phyloP scores from a whole-genome alignment of 2,113 vertebrate genomes.

The Ancistrus triradiatus region DNA sequence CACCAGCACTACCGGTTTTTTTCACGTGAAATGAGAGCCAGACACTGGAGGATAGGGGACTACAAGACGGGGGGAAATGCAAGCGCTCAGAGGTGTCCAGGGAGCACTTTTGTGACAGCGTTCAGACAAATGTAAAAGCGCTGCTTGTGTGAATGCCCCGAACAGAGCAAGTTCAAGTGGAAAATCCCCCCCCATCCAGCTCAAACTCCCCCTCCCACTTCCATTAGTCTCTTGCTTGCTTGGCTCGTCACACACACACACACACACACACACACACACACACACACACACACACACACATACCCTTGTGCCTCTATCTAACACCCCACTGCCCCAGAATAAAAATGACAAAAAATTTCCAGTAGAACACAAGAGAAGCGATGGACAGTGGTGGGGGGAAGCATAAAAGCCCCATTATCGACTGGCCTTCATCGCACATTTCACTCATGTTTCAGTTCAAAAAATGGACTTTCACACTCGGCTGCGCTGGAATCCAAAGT shows the following conservation, averaged over 20 bases:
- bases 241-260: slow-evolving; percentile 14
- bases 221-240: slow-evolving; percentile 40
- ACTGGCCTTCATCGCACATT: slow-evolving; percentile 80
- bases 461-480: slow-evolving; percentile 81
- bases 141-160: slow-evolving; percentile 58
- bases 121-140: slow-evolving; percentile 64
- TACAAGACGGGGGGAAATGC: slow-evolving; percentile 10
- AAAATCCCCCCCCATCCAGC: slow-evolving; percentile 53
- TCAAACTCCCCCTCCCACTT: slow-evolving; percentile 29
- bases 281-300: slow-evolving; percentile 21
- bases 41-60: slow-evolving; percentile 19
- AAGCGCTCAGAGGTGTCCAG: slow-evolving; percentile 18
- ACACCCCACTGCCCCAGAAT: slow-evolving; percentile 75
- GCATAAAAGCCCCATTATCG: slow-evolving; percentile 71
- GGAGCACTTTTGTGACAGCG: slow-evolving; percentile 57
- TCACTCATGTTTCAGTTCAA: slow-evolving; percentile 83
- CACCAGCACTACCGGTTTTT: background rate
- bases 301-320: slow-evolving; percentile 62
- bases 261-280: slow-evolving; percentile 10
- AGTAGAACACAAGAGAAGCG: slow-evolving; percentile 54
- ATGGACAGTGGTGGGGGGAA: slow-evolving; percentile 53
- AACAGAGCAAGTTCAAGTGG: slow-evolving; percentile 70
- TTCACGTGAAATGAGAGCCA: slow-evolving; percentile 27
- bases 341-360: slow-evolving; percentile 79
- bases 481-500: slow-evolving; percentile 63